Base-by-base conservation (phyloP, 2,888 invertebrate species). In the Dasysyrphus albostriatus region DNA sequence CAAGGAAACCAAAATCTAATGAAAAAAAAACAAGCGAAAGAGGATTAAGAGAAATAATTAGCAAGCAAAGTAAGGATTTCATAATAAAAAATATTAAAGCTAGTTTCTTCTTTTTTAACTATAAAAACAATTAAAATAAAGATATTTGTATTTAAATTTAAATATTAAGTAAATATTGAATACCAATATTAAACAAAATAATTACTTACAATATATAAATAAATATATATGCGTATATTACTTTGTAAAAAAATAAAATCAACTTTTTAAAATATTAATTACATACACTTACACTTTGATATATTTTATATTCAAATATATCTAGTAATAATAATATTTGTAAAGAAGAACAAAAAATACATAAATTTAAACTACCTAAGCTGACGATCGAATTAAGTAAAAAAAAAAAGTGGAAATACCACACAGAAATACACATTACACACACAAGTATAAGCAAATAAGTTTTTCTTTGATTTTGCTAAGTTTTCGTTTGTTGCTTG, bases 141-240 rank as follows among this genome's bases (percentile, higher is more conserved):
- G 74, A 88, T 87, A 88, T 88, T 88, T 88, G 88, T 88, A 89
- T 89, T 89, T 88, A 88, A 88, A 88, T 84, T 88, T 89, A 89
- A 88, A 89, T 88, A 88, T 88, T 89, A 89, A 89, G 89, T 88
- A 88, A 88, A 89, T 89, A 88, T 88, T 88, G 88, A 88, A 83
- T 88, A 89, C 79, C 88, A 88, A 88, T 88, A 88, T 85, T 76
- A 82, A 84, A 79, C 61, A 88, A 82, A 88, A 70, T 75, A 82
- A 82, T 81, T 88, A 89, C 88, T 83, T 79, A 88, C 89, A 88
- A 89, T 88, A 88, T 87, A 87, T 87, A 87, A 79, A 79, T 75
- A 79, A 65, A 87, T 74, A 82, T 79, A 83, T 87, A 87, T 83
- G 82, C 77, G 73, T 85, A 83, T 83, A 87, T 87, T 87, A 82